Conservation (phyloP, 2,888 invertebrate genomes). For the Polietes domitor region DNA sequence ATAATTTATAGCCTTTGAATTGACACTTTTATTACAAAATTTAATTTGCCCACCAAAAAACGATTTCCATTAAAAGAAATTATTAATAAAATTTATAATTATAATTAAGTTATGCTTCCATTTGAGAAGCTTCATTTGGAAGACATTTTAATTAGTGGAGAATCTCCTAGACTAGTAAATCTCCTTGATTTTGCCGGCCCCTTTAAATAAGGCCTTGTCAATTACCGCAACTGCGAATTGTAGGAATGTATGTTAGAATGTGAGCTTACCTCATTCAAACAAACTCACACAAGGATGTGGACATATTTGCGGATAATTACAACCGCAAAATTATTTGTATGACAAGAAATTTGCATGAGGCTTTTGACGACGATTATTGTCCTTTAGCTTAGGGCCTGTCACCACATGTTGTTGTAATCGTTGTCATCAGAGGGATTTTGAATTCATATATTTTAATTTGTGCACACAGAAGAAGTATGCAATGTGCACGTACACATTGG, state of each 20-base stretch:
- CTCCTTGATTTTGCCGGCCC: no score
- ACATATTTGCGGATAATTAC: slow-evolving; percentile 60
- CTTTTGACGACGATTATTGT: slow-evolving; percentile 36
- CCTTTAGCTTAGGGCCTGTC: slow-evolving; percentile 3
- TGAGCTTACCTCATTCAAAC: neutral
- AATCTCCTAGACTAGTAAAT: no score
- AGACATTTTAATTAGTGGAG: no score
- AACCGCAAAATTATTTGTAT: slow-evolving; percentile 53
- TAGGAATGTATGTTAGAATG: neutral
- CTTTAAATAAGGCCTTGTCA: no score
- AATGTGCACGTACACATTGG: no score
- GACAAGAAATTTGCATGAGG: slow-evolving; percentile 40
- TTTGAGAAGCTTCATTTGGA: no score
- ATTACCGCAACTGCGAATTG: neutral
- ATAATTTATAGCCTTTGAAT: no score
- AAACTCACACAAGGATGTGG: neutral
- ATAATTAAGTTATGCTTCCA: no score
- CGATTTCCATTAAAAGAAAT: no score
- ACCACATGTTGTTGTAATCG: slow-evolving; percentile 12
- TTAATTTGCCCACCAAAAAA: no score
- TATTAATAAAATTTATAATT: no score
- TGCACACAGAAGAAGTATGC: neutral
- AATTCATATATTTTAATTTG: slow-evolving; percentile 9
- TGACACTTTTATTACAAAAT: no score
- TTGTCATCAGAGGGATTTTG: slow-evolving; percentile 11